Evolutionary conservation across 2,888 invertebrate genomes (phyloP), one percentile per base, ranked within the genome.

Genomic region (Acleris literana): DNA sequence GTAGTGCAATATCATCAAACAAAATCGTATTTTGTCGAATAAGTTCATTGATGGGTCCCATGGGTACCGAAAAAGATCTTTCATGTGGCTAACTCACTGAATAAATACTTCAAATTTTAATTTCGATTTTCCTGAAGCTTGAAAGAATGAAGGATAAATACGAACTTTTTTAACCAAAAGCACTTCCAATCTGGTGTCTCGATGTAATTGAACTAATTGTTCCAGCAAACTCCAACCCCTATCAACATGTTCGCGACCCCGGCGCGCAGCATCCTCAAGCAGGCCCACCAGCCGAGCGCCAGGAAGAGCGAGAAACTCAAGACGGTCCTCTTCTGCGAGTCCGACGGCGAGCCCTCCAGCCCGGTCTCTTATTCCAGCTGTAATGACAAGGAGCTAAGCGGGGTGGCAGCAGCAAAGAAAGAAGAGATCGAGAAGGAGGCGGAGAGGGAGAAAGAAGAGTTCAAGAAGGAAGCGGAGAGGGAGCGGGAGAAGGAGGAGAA

Each of bases 221-320:
- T 59, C 5, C 69, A 72, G 72, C 53, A 62, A 63, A 69, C 70
- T 0, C 80, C 85, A 1, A 79, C 80, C 0, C 80, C 82, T 0
- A 72, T 87, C 6, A 80, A 85, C 68, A 48, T 83, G 0, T 66
- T 74, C 48, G 88, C 88, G 0, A 91, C 91, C 0, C 91, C 92
- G 0, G 87, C 82, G 0, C 83, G 87, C 1, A 91, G 92, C 69
- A 91, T 92, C 48, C 82, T 92, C 3, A 92, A 92, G 56, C 76
- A 81, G 0, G 46, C 74, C 1, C 81, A 75, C 29, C 53, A 39
- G 11, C 51, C 62, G 13, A 74, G 76, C 0, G 72, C 69, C 2
- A 76, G 70, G 9, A 83, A 81, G 69, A 72, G 82, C 0, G 70
- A 68, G n/a, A 83, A 82, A 18, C 88, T 86, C 33, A 90, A 90